A percentile compares a stretch with the other conserved stretches of the same genome.
Evolutionary conservation across 2,113 vertebrate genomes (phyloP).

Genomic region (Lepus timidus): DNA sequence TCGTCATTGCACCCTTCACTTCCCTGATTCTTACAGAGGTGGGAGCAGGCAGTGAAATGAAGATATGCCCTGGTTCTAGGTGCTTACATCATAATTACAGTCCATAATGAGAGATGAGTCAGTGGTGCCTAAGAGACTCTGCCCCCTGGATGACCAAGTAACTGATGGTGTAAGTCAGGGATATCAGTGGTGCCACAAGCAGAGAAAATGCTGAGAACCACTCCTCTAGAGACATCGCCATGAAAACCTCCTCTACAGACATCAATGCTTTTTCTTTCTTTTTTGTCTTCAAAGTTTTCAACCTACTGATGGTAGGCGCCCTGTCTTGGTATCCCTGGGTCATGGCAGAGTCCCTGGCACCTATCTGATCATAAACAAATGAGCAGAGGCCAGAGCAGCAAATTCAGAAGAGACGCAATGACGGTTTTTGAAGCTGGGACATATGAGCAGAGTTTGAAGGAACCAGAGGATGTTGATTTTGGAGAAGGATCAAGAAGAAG

Average conservation of each 20-base stretch:
- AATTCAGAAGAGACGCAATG: neutral
- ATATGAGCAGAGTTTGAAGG: neutral
- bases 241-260: neutral
- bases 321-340: neutral
- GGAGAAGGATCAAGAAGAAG: slow-evolving; percentile 51
- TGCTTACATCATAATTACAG: neutral
- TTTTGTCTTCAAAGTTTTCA: neutral
- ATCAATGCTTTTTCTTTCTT: neutral
- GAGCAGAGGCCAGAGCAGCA: neutral
- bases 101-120: neutral
- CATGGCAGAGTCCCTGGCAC: neutral
- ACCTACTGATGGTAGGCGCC: neutral
- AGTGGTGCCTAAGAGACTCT: neutral
- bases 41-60: neutral
- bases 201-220: neutral
- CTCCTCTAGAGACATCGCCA: neutral
- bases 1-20: neutral
- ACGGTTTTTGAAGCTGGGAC: neutral
- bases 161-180: neutral
- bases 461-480: slow-evolving; percentile 42
- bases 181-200: neutral
- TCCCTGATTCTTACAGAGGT: neutral
- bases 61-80: neutral
- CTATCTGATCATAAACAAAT: neutral
- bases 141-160: neutral